These are phyloP conservation scores for Callimorpha dominula DNA, from an alignment of 2,888 invertebrate genomes.

Conservation along the genomic window DNA sequence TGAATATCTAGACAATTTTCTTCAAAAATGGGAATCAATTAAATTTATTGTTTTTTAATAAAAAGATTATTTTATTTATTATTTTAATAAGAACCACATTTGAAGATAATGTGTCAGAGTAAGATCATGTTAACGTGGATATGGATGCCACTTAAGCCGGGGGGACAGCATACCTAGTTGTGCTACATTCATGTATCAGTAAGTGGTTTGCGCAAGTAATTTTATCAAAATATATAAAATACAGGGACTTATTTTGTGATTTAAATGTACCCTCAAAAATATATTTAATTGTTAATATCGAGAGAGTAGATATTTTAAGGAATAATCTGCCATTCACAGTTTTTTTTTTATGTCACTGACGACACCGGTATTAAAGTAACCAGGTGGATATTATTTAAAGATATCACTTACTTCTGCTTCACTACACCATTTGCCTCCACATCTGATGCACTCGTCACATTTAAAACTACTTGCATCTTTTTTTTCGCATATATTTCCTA, in stretches of 20 bases:
- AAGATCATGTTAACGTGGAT: not conserved
- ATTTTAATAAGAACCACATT: no score
- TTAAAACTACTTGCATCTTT: slow-evolving; percentile 36
- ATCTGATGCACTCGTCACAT: slow-evolving; percentile 77
- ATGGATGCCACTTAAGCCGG: not conserved
- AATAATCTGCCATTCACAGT: not conserved
- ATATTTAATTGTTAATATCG: not conserved
- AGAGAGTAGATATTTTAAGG: not conserved
- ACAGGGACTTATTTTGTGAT: not conserved
- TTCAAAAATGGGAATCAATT: no score
- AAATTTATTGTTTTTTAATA: no score
- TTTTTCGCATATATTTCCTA: slow-evolving; percentile 58
- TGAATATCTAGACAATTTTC: no score
- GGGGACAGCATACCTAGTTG: not conserved
- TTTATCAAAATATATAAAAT: not conserved
- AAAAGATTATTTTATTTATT: no score
- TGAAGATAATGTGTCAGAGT: not conserved
- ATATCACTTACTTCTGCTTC: slow-evolving; percentile 56
- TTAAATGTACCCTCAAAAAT: not conserved
- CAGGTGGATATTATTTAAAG: not conserved
- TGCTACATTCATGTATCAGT: not conserved
- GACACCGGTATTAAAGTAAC: not conserved
- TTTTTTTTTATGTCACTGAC: not conserved
- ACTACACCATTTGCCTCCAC: slow-evolving; percentile 73
- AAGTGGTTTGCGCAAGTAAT: not conserved